Evolutionary conservation across 2,888 invertebrate species (phyloP).

Genomic region (Drosophila formosana): DNA sequence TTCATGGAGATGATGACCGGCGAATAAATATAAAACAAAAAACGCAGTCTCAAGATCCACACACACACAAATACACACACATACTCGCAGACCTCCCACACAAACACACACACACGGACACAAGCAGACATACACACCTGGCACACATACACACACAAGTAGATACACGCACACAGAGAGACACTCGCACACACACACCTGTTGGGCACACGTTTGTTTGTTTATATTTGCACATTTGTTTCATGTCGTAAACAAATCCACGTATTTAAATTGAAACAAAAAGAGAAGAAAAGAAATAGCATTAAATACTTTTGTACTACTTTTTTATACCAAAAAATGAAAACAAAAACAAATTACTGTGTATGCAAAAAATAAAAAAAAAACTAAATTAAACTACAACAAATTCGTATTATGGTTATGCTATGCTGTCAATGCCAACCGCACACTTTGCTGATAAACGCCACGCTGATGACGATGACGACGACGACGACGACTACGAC

Average conservation of each 20-base stretch:
- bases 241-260: conserved; percentile 72
- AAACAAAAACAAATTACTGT: conserved; percentile 49
- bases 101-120: conserved; percentile 1
- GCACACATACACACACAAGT: conserved; percentile 33
- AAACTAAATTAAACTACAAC: conserved; percentile 27
- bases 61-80: conserved; percentile 25
- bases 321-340: conserved; percentile 68
- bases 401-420: conserved; percentile 54
- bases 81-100: conserved; percentile 6
- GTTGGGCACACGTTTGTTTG: conserved; percentile 66
- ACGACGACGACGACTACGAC: conserved; percentile 5
- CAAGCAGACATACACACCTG: conserved; percentile 29
- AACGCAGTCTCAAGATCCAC: conserved; percentile 53
- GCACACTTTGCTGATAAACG: conserved; percentile 60
- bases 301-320: conserved; percentile 72
- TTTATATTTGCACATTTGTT: conserved; percentile 74
- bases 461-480: conserved; percentile 14
- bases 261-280: conserved; percentile 62
- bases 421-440: conserved; percentile 66
- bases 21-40: conserved; percentile 88
- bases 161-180: conserved; percentile 1
- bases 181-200: conserved; percentile 47
- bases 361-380: conserved; percentile 61
- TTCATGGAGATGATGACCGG: conserved; percentile 99
- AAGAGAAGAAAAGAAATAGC: conserved; percentile 50